phyloP scores from a whole-genome alignment of 2,113 vertebrate species.

The Xyrauchen texanus region DNA sequence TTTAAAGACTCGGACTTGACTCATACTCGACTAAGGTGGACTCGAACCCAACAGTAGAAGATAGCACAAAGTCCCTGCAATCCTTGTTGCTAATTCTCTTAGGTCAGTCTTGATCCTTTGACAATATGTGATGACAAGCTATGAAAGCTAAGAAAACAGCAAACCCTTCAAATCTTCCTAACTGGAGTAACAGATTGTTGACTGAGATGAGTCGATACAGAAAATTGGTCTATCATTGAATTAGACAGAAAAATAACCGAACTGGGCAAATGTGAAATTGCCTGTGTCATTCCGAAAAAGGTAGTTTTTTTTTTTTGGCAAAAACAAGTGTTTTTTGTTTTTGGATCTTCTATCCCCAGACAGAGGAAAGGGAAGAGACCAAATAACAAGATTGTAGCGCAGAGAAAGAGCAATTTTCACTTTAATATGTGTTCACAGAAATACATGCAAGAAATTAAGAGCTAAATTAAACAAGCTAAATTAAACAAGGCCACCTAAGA shows the following conservation, averaged over 20 bases:
- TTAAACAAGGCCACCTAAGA: conserved; percentile 13
- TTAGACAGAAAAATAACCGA: conserved; percentile 39
- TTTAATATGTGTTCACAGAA: conserved; percentile 41
- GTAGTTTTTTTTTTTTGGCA: not conserved
- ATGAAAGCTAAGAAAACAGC: not conserved
- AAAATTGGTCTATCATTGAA: conserved; percentile 28
- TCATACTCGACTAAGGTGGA: no score
- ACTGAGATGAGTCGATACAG: conserved; percentile 15
- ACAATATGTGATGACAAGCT: not conserved
- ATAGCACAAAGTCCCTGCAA: conserved; percentile 55
- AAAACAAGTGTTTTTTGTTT: no score
- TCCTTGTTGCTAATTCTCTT: conserved; percentile 58
- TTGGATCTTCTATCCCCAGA: conserved; percentile 21
- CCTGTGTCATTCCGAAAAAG: conserved; percentile 53
- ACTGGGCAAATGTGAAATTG: conserved; percentile 35
- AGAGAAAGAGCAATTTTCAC: not conserved
- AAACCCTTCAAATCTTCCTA: not conserved
- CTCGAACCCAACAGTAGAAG: not conserved
- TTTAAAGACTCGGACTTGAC: no score
- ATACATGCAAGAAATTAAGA: conserved; percentile 43
- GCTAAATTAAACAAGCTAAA: no score
- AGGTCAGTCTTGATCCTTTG: conserved; percentile 21
- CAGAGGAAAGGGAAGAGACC: conserved; percentile 16
- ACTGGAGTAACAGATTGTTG: not conserved
- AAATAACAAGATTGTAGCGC: conserved; percentile 25